phyloP scores from a whole-genome alignment of 2,888 invertebrate genomes.

The Ophion costatus region DNA sequence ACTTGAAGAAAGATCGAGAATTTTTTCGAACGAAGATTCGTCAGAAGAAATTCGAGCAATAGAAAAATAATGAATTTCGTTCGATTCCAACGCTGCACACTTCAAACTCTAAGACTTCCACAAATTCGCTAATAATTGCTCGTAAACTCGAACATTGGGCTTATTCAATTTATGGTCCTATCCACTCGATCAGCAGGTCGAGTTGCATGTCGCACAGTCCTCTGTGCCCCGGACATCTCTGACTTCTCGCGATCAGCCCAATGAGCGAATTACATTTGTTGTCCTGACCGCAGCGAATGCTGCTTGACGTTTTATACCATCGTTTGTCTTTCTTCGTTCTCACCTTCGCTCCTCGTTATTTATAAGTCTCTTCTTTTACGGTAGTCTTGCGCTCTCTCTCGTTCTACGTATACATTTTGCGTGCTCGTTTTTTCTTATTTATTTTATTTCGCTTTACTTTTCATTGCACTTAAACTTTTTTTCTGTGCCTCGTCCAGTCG shows the following conservation, averaged over 20 bases:
- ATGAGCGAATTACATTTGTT: slow-evolving; percentile 57
- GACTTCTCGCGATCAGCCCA: neutral
- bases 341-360: neutral
- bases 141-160: too few relatives aligned
- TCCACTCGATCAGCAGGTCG: too few relatives aligned
- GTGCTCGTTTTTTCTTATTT: slow-evolving; percentile 1
- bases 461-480: slow-evolving; percentile 46
- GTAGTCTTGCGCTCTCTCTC: neutral
- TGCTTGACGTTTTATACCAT: slow-evolving; percentile 12
- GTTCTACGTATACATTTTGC: slow-evolving; percentile 8
- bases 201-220: slow-evolving; percentile 30
- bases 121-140: too few relatives aligned
- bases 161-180: too few relatives aligned
- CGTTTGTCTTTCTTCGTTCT: neutral
- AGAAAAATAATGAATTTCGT: too few relatives aligned
- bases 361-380: neutral
- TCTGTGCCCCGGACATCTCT: neutral
- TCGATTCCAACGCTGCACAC: too few relatives aligned
- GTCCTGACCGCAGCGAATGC: slow-evolving; percentile 25
- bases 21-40: too few relatives aligned
- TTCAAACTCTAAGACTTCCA: too few relatives aligned
- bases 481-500: slow-evolving; percentile 37
- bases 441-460: slow-evolving; percentile 33
- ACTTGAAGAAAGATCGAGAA: too few relatives aligned
- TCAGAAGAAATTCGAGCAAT: too few relatives aligned